Percentiles rank a stretch among this genome's conserved stretches.
Conservation (phyloP, 2,113 vertebrate species). For the Peromyscus californicus region DNA sequence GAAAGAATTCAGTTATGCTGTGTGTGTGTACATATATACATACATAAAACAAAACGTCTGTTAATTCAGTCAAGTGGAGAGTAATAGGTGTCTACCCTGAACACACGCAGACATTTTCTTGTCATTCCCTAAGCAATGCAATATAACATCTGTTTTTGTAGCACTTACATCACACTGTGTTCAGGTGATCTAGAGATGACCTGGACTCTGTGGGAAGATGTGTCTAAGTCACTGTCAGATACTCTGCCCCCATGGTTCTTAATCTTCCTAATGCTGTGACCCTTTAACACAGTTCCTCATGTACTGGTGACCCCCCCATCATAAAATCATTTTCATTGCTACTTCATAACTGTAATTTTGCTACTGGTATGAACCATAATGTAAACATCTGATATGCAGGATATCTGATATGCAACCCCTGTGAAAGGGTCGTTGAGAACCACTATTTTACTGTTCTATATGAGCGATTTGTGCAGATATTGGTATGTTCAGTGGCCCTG, state of each 20-base stretch:
- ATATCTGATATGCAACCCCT: background rate
- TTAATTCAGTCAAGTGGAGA: background rate
- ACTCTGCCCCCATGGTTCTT: background rate
- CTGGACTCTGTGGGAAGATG: background rate
- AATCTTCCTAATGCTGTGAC: background rate
- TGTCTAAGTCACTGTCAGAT: background rate
- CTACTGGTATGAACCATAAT: background rate
- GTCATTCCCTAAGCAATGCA: background rate
- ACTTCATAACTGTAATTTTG: background rate
- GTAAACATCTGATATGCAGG: background rate
- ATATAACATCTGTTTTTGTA: background rate
- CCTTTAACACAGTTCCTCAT: background rate
- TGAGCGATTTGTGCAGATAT: background rate
- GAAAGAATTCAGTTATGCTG: background rate
- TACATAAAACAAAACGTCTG: background rate
- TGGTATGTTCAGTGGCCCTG: background rate
- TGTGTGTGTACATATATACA: background rate
- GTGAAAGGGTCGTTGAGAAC: background rate
- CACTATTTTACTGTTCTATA: no score
- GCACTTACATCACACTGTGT: background rate
- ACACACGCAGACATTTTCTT: background rate
- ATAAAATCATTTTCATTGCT: background rate
- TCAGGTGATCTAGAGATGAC: background rate
- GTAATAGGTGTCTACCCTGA: background rate
- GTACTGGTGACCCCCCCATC: background rate